Percentiles rank a stretch among this genome's conserved stretches.
Evolutionary conservation across 2,797 vertebrate species (phyloP).

Genomic region (Malurus splendens): DNA sequence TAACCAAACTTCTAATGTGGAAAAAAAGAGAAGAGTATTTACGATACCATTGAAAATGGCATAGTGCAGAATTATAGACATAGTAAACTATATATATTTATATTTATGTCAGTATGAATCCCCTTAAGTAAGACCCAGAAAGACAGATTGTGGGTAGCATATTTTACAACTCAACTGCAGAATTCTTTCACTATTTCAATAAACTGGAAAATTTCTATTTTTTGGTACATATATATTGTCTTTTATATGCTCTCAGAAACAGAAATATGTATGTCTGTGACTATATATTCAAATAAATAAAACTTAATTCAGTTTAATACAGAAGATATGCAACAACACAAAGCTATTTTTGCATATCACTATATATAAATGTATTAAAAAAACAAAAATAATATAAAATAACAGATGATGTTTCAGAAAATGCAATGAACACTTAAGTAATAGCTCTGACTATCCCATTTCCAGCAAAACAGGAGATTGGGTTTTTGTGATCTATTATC

Average conservation of each 20-base stretch:
- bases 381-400: background rate
- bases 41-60: background rate
- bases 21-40: background rate
- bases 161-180: background rate
- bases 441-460: background rate
- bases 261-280: rapidly evolving
- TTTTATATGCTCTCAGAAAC: background rate
- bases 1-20: background rate
- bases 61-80: background rate
- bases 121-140: background rate
- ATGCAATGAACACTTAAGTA: background rate
- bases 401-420: background rate
- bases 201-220: background rate
- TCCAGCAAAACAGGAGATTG: background rate
- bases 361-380: background rate
- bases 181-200: background rate
- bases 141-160: background rate
- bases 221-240: background rate
- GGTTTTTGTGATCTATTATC: background rate
- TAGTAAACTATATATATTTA: background rate
- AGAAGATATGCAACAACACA: background rate
- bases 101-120: background rate
- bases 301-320: background rate
- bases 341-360: background rate
- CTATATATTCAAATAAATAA: rapidly evolving